Evolutionary conservation across 2,113 vertebrate genomes (phyloP).

Genomic region (Chaenogobius annularis): DNA sequence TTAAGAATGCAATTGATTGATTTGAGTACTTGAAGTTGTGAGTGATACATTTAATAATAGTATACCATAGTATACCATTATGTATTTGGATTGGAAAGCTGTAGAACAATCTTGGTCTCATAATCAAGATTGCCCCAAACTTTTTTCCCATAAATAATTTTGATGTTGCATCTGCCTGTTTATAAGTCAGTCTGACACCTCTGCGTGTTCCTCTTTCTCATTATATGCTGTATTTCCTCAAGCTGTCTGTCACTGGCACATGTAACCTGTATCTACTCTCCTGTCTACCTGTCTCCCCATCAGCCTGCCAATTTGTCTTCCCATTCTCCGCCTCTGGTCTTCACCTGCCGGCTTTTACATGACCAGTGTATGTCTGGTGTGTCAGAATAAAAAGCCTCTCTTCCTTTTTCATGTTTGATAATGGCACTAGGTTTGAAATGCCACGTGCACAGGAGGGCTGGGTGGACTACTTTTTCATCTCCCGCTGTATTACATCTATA

Average conservation of each 20-base stretch:
- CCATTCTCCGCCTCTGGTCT: conserved; percentile 9
- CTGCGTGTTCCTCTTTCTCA: conserved; percentile 27
- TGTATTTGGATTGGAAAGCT: background rate
- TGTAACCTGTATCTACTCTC: conserved; percentile 24
- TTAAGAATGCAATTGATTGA: background rate
- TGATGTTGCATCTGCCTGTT: conserved; percentile 23
- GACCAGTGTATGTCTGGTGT: background rate
- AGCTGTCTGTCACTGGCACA: conserved; percentile 19
- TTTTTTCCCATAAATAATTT: conserved; percentile 25
- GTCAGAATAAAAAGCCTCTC: conserved; percentile 12
- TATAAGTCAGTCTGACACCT: conserved; percentile 18
- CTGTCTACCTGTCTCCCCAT: conserved; percentile 30
- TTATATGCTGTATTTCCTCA: conserved; percentile 27
- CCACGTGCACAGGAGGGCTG: conserved; percentile 37
- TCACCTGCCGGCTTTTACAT: conserved; percentile 16
- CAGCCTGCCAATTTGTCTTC: conserved; percentile 6
- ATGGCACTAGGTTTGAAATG: conserved; percentile 40
- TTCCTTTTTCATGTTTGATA: conserved; percentile 31
- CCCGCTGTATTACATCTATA: conserved; percentile 29
- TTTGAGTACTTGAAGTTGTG: background rate
- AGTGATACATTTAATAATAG: background rate
- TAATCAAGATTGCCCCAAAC: conserved; percentile 10
- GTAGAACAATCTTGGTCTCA: background rate
- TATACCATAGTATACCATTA: background rate
- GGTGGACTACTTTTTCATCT: conserved; percentile 21